Percentiles rank a stretch among this genome's conserved stretches.
phyloP scores from a whole-genome alignment of 2,113 vertebrate species.

The Phyllostomus hastatus region DNA sequence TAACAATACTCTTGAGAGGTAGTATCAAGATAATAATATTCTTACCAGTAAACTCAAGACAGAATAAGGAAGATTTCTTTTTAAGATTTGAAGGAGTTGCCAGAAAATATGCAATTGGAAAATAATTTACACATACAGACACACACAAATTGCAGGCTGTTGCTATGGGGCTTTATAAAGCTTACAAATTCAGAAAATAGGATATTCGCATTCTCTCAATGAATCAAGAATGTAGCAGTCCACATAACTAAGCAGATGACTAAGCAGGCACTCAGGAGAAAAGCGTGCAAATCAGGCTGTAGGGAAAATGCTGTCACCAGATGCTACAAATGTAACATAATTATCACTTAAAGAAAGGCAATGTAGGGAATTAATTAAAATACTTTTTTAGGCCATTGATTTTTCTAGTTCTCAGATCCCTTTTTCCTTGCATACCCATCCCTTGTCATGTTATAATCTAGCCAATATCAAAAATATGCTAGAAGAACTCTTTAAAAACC shows the following conservation, averaged over 20 bases:
- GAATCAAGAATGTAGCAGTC: constrained; percentile 33
- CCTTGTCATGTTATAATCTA: background rate
- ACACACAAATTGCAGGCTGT: constrained; percentile 44
- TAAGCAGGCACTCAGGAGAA: constrained; percentile 39
- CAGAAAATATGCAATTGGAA: constrained; percentile 52
- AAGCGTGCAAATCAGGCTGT: constrained; percentile 23
- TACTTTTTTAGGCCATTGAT: constrained; percentile 13
- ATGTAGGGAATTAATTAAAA: constrained; percentile 53
- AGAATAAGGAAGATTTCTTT: constrained; percentile 36
- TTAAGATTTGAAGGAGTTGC: constrained; percentile 20
- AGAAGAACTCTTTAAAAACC: background rate
- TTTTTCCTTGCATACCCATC: background rate
- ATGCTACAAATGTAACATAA: constrained; percentile 31
- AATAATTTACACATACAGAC: constrained; percentile 44
- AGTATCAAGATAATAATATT: constrained; percentile 69
- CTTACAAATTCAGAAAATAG: constrained; percentile 42
- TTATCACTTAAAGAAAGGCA: constrained; percentile 42
- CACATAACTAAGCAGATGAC: constrained; percentile 57
- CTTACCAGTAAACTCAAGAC: constrained; percentile 66
- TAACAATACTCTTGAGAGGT: constrained; percentile 71
- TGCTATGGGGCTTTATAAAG: background rate
- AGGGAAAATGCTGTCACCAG: constrained; percentile 41
- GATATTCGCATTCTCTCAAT: constrained; percentile 46
- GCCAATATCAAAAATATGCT: background rate
- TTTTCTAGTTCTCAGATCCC: background rate